Conservation (phyloP, 30 jellyfish, hydroid and myxozoan genomes). For the Cassiopea xamachana region DNA sequence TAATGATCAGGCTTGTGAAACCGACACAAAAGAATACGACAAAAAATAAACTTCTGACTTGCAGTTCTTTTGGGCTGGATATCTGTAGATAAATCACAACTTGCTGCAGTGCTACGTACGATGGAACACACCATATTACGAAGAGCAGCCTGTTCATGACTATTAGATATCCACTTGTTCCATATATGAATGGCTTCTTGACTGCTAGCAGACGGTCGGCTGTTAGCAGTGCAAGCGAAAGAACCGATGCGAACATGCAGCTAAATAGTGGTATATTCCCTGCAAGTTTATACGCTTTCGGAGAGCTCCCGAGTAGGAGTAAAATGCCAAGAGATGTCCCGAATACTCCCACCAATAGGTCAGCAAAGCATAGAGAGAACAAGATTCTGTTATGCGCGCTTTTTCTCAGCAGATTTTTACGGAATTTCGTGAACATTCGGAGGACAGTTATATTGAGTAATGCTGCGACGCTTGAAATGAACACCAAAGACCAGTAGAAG, state of each 20-base stretch:
- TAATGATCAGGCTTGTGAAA: not conserved
- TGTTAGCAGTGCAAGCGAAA: constrained; percentile 32
- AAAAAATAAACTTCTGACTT: not conserved
- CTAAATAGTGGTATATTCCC: constrained; percentile 49
- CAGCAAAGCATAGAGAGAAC: constrained; percentile 41
- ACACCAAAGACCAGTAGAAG: constrained; percentile 8
- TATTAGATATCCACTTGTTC: not conserved
- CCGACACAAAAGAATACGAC: constrained; percentile 9
- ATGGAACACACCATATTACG: constrained; percentile 19
- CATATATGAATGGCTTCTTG: constrained; percentile 20
- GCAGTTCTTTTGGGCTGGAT: constrained; percentile 4
- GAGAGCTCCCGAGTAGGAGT: not conserved
- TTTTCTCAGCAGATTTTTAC: constrained; percentile 1
- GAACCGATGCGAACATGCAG: constrained; percentile 43
- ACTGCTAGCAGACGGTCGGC: constrained; percentile 41
- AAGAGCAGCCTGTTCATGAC: not conserved
- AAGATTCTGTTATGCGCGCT: constrained; percentile 31
- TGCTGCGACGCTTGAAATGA: not conserved
- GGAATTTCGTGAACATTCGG: constrained; percentile 30
- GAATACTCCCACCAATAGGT: constrained; percentile 25
- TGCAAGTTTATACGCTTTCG: constrained; percentile 22
- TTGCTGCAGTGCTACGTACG: constrained; percentile 18
- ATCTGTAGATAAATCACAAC: not conserved
- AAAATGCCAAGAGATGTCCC: constrained; percentile 22
- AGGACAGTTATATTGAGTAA: constrained; percentile 2